Evolutionary conservation across 2,888 invertebrate genomes (phyloP).

Genomic region (Standfussiana lucernea): DNA sequence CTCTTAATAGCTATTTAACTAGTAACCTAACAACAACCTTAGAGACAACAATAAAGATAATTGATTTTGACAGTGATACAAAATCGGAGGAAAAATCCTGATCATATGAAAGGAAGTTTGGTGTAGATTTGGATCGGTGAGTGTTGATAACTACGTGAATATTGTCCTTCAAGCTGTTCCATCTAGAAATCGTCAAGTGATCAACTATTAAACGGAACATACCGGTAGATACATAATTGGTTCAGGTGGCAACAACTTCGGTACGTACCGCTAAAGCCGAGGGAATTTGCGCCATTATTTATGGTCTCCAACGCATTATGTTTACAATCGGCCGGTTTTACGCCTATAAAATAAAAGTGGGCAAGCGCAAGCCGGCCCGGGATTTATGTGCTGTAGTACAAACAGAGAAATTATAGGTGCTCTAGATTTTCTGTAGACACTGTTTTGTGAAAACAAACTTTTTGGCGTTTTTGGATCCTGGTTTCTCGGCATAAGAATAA

Average conservation of each 20-base stretch:
- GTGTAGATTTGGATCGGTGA: background rate
- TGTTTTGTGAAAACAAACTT: background rate
- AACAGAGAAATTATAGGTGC: slow-evolving; percentile 23
- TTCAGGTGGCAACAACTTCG: slow-evolving; percentile 80
- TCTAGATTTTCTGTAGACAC: slow-evolving; percentile 34
- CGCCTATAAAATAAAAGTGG: slow-evolving; percentile 60
- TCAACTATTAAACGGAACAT: slow-evolving; percentile 40
- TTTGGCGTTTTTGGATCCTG: background rate
- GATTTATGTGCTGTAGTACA: slow-evolving; percentile 29
- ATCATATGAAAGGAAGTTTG: background rate
- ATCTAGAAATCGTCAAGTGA: slow-evolving; percentile 25
- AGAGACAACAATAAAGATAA: too few relatives aligned
- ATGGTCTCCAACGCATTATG: slow-evolving; percentile 67
- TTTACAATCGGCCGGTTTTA: slow-evolving; percentile 64
- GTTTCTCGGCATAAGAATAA: background rate
- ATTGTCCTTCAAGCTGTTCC: background rate
- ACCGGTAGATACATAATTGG: slow-evolving; percentile 74
- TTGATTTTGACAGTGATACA: background rate
- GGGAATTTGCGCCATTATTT: slow-evolving; percentile 71
- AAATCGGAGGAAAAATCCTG: background rate
- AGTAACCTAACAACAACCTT: too few relatives aligned
- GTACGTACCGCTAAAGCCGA: slow-evolving; percentile 68
- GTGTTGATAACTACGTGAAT: background rate
- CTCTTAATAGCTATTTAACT: too few relatives aligned
- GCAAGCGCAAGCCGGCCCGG: slow-evolving; percentile 41